Conservation (phyloP, 2,888 invertebrate genomes). For the Chrysina gloriosa region DNA sequence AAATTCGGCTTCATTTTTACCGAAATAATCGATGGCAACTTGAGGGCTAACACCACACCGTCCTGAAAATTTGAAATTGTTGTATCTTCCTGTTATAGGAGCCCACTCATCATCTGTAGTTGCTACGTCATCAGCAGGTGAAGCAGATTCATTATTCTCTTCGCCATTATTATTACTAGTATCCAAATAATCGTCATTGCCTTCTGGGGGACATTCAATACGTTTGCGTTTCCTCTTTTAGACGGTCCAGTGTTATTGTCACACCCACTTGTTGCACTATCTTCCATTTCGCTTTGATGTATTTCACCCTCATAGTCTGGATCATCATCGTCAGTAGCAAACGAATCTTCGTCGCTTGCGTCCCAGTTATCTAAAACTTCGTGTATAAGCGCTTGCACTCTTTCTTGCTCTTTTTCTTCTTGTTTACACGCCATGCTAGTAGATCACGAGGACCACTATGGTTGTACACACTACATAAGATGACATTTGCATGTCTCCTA, state of each 20-base stretch:
- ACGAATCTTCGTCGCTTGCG: constrained; percentile 11
- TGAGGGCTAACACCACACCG: constrained; percentile 8
- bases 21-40: constrained; percentile 7
- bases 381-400: too few species aligned
- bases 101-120: constrained; percentile 3
- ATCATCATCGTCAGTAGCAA: constrained; percentile 13
- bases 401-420: constrained; percentile 3
- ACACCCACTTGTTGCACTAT: constrained; percentile 13
- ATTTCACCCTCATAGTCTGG: constrained; percentile 5
- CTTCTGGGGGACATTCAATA: neutral
- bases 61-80: constrained; percentile 14
- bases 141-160: constrained; percentile 9
- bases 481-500: too few species aligned
- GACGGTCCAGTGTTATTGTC: neutral
- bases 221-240: constrained; percentile 2
- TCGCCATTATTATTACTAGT: constrained; percentile 14
- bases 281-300: neutral
- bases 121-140: neutral
- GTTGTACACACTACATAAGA: neutral
- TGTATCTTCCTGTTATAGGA: constrained; percentile 7
- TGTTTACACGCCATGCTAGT: neutral
- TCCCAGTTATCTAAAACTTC: too few species aligned
- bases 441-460: neutral
- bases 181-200: constrained; percentile 10
- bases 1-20: constrained; percentile 14